These are phyloP conservation scores for Lasioglossum pauxillum DNA, from an alignment of 2,888 invertebrate genomes.

Conservation along the genomic window DNA sequence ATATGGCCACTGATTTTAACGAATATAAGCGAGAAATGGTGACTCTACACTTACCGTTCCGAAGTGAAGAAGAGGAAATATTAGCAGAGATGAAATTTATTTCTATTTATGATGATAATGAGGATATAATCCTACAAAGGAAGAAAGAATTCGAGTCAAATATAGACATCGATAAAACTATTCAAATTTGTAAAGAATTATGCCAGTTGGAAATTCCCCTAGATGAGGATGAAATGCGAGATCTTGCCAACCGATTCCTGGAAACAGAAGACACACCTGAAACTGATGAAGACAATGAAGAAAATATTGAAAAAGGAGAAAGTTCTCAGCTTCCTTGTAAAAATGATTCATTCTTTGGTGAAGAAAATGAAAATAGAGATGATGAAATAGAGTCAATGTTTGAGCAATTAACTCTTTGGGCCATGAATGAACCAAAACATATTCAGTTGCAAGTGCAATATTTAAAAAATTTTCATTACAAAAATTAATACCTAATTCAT, in stretches of 20 bases:
- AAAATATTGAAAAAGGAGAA: background rate
- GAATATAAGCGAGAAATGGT: background rate
- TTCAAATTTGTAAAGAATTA: too few species aligned
- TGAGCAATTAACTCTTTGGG: constrained; percentile 1
- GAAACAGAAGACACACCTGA: background rate
- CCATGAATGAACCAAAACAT: background rate
- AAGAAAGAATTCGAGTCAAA: too few species aligned
- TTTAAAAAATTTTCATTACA: background rate
- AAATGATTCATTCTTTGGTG: background rate
- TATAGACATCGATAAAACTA: too few species aligned
- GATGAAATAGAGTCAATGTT: background rate
- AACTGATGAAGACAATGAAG: background rate
- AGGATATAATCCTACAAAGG: too few species aligned
- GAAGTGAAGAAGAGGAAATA: background rate
- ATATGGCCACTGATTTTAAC: background rate
- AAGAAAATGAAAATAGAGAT: background rate
- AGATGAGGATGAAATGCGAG: background rate
- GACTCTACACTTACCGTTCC: background rate
- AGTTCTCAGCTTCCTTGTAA: background rate
- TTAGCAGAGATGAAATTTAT: background rate
- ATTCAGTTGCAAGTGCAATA: constrained; percentile 4
- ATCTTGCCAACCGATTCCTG: background rate
- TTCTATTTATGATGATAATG: too few species aligned
- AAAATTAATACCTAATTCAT: background rate
- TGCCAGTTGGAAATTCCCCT: too few species aligned